These are phyloP conservation scores for Lycodopsis pacificus DNA, from an alignment of 2,797 vertebrate genomes.

Conservation along the genomic window DNA sequence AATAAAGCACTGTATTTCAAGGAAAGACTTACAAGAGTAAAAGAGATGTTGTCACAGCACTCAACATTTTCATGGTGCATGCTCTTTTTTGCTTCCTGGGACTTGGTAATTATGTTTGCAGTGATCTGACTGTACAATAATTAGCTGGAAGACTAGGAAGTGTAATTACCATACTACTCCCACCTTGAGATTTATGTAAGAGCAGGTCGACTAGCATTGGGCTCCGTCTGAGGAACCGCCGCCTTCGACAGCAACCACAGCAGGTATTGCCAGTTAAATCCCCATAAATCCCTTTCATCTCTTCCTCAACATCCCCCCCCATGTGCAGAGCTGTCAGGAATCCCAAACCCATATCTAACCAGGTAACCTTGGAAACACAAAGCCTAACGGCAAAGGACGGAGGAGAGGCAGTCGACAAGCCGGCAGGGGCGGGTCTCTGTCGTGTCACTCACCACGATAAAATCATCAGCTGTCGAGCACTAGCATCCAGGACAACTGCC, in stretches of 20 bases:
- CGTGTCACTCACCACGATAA: slow-evolving; percentile 57
- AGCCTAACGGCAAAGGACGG: slow-evolving; percentile 46
- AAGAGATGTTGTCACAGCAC: slow-evolving; percentile 21
- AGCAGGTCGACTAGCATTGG: slow-evolving; percentile 52
- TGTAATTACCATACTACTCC: slow-evolving; percentile 62
- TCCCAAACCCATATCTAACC: slow-evolving; percentile 56
- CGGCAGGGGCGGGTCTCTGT: slow-evolving; percentile 45
- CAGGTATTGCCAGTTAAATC: slow-evolving; percentile 53
- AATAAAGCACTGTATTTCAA: neutral
- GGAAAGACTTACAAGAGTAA: slow-evolving; percentile 8
- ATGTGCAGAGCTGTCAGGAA: slow-evolving; percentile 46
- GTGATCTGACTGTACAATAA: slow-evolving; percentile 55
- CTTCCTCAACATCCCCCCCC: slow-evolving; percentile 32
- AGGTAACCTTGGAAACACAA: slow-evolving; percentile 68
- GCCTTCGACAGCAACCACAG: slow-evolving; percentile 22
- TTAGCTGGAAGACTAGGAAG: slow-evolving; percentile 58
- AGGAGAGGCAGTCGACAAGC: slow-evolving; percentile 37
- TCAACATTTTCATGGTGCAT: slow-evolving; percentile 18
- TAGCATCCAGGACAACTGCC: slow-evolving; percentile 24
- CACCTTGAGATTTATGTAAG: slow-evolving; percentile 49
- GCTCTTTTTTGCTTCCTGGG: slow-evolving; percentile 6
- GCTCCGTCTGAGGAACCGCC: slow-evolving; percentile 37
- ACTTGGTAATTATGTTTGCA: slow-evolving; percentile 59
- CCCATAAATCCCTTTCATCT: slow-evolving; percentile 54
- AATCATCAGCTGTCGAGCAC: slow-evolving; percentile 55